Evolutionary conservation across 2,113 vertebrate genomes (phyloP), one percentile per base, ranked within the genome.

Genomic region (Larimichthys crocea): DNA sequence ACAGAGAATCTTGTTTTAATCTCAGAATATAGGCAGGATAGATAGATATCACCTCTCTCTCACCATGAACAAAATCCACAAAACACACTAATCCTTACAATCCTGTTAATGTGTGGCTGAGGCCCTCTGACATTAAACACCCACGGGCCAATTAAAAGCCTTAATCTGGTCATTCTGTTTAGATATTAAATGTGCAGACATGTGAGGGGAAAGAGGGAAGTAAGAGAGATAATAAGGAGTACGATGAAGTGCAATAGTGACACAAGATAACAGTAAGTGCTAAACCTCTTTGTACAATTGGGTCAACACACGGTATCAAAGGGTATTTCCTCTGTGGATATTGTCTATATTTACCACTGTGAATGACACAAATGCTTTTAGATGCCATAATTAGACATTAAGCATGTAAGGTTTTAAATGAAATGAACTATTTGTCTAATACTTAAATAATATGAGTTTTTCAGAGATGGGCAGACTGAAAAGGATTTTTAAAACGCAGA

Each of bases 81-180:
- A 68, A 53, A 66, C 24, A 17, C n/a, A 46, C 31, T 42, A 3
- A 53, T 72, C 71, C 52, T 29, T 10, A 70, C 22, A 61, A 68
- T 70, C n/a, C 69, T 84, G 19, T 64, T 40, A 79, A 76, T 73
- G 50, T 76, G 26, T 53, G 72, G 9, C 65, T 49, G 35, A 26
- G 70, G 50, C 68, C 69, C 56, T 74, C 79, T 57, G 53, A 71
- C 49, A 48, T 17, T 62, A 59, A 67, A 62, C 26, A 66, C 78
- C 73, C 63, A 31, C 46, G 56, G 78, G 74, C 35, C 86, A 81
- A 88, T 88, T 88, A 86, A 40, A 40, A 64, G 31, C 19, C 46
- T 88, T 90, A 85, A 86, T 88, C 86, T 75, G 68, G 65, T 82
- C 66, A 68, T 11, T 52, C 61, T 79, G 74, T 86, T 78, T 44